Evolutionary conservation across 2,797 vertebrate genomes (phyloP).

Genomic region (Danio choprae): DNA sequence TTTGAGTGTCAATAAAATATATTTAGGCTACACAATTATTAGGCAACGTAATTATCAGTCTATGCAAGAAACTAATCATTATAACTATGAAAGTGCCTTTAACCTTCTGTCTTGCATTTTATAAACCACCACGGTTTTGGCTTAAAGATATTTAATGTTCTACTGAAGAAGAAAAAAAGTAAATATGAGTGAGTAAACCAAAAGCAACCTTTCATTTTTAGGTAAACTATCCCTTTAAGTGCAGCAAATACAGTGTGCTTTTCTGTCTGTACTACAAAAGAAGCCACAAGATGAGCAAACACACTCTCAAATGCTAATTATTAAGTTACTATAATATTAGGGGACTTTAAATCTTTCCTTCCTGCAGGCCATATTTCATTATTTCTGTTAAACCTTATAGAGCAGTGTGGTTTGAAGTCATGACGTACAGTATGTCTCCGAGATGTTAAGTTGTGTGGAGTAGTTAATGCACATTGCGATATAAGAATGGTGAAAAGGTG

Average conservation of each 20-base stretch:
- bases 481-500: slow-evolving; percentile 5
- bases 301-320: slow-evolving; percentile 13
- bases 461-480: slow-evolving; percentile 5
- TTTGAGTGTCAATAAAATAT: no score
- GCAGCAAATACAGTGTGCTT: neutral
- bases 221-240: neutral
- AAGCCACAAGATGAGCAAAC: slow-evolving; percentile 18
- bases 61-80: no score
- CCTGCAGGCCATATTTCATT: slow-evolving; percentile 6
- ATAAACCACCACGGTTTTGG: no score
- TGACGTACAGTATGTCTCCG: neutral
- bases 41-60: no score
- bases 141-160: no score
- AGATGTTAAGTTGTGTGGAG: slow-evolving; percentile 13
- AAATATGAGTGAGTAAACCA: no score
- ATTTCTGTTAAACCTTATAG: slow-evolving; percentile 26
- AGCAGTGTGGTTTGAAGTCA: neutral
- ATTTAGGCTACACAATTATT: no score
- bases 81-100: no score
- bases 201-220: no score
- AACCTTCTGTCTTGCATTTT: no score
- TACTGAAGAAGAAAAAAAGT: no score
- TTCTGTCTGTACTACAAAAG: neutral
- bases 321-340: neutral
- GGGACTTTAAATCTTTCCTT: neutral